phyloP scores from a whole-genome alignment of 2,888 invertebrate species.

The Leucophenga maculata region DNA sequence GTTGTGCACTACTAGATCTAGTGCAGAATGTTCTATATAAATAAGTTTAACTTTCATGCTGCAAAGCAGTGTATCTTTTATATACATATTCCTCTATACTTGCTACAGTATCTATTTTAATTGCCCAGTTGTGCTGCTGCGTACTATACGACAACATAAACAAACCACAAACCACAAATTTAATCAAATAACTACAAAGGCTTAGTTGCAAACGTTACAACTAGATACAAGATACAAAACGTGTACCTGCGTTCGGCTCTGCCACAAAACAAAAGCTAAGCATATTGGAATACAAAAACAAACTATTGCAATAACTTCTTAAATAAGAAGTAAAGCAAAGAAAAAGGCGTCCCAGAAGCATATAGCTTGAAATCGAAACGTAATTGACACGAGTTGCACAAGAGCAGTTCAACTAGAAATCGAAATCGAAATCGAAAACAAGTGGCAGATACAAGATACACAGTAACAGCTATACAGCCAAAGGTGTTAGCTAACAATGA shows the following conservation, averaged over 20 bases:
- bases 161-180: constrained; percentile 47
- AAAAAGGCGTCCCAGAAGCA: not conserved
- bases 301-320: not conserved
- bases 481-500: not conserved
- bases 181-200: constrained; percentile 51
- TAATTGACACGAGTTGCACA: too few relatives aligned
- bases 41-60: too few relatives aligned
- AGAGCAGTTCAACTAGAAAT: too few relatives aligned
- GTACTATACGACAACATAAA: not conserved
- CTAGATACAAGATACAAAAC: constrained; percentile 31
- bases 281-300: not conserved
- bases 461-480: not conserved
- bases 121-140: not conserved
- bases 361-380: too few relatives aligned
- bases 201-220: constrained; percentile 28
- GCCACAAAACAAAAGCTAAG: not conserved
- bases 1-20: too few relatives aligned
- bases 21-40: too few relatives aligned
- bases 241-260: not conserved
- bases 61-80: too few relatives aligned
- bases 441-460: not conserved
- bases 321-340: not conserved
- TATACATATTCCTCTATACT: too few relatives aligned
- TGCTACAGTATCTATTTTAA: not conserved
- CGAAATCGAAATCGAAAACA: too few relatives aligned